A percentile compares a stretch with the other conserved stretches of the same genome.
These are phyloP conservation scores for Vulpes vulpes DNA, from an alignment of 2,113 vertebrate species.

Conservation along the genomic window DNA sequence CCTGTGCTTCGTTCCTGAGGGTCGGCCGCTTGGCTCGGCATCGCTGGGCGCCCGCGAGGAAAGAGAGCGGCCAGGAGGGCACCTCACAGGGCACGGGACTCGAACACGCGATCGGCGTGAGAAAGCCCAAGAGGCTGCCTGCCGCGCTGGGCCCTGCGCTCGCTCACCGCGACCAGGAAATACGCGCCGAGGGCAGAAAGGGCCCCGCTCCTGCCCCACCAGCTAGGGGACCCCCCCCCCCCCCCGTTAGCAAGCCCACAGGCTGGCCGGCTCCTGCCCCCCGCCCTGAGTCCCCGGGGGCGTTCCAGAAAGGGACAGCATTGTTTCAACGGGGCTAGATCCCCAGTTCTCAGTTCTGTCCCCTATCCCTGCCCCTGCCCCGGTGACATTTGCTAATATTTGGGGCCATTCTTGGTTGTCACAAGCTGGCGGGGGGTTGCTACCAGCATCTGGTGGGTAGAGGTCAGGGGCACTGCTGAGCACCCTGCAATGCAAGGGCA, in stretches of 20 bases:
- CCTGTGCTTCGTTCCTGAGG: background rate
- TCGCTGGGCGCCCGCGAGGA: background rate
- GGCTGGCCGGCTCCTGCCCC: no score
- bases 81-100: background rate
- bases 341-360: background rate
- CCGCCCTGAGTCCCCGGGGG: no score
- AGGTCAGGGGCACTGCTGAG: background rate
- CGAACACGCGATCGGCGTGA: background rate
- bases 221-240: no score
- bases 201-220: fast-evolving
- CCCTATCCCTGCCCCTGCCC: no score
- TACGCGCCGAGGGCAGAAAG: no score
- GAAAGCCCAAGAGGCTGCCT: background rate
- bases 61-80: background rate
- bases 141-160: no score
- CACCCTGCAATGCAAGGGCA: background rate
- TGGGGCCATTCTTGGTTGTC: background rate
- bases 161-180: no score
- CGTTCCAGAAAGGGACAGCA: background rate
- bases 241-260: no score
- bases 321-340: background rate
- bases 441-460: background rate
- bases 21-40: background rate
- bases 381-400: background rate
- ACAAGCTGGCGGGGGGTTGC: fast-evolving